Conservation (phyloP, 2,888 invertebrate species). For the Napeogenes inachia region DNA sequence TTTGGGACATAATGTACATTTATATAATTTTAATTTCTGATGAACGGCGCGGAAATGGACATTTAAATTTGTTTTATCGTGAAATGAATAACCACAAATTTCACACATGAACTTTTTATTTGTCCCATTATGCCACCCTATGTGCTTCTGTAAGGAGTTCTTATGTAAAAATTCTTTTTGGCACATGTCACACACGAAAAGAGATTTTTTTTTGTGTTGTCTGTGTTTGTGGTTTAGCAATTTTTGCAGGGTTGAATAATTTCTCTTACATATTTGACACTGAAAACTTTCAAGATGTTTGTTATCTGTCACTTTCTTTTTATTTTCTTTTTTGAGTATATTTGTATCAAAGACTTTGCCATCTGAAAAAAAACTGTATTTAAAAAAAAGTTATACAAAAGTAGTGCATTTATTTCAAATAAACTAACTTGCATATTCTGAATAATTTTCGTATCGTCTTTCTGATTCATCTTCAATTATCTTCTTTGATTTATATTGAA, state of each 20-base stretch:
- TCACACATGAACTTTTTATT: conserved; percentile 33
- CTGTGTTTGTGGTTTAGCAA: conserved; percentile 19
- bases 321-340: background rate
- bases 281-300: background rate
- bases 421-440: background rate
- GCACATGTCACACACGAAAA: conserved; percentile 34
- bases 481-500: too few relatives aligned
- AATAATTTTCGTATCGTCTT: too few relatives aligned
- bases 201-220: conserved; percentile 26
- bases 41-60: conserved; percentile 34
- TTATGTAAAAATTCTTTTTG: conserved; percentile 28
- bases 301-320: background rate
- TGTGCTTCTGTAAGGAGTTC: conserved; percentile 26
- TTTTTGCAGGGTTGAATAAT: background rate
- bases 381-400: background rate
- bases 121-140: conserved; percentile 29
- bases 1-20: conserved; percentile 33
- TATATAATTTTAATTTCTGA: conserved; percentile 29
- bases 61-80: conserved; percentile 32
- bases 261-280: conserved; percentile 25
- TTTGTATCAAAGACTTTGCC: background rate
- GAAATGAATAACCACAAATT: conserved; percentile 33
- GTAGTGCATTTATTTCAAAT: background rate
- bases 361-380: background rate
- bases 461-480: too few relatives aligned